Conservation (phyloP, 2,797 vertebrate species). For the Crypturellus tataupa region DNA sequence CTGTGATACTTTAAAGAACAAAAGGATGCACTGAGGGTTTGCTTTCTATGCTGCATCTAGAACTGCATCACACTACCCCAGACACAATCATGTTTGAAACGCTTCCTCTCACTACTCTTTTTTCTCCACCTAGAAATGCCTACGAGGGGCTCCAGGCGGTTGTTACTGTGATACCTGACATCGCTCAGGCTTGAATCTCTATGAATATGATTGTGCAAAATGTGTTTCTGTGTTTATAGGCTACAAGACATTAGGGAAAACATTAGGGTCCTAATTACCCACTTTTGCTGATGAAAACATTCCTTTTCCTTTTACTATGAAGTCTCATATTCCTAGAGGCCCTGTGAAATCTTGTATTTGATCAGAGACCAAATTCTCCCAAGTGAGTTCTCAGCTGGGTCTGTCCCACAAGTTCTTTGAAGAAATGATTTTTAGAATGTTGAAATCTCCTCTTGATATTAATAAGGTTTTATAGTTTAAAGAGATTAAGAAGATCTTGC, state of each 20-base stretch:
- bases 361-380: background rate
- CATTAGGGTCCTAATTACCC: background rate
- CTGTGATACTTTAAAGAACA: background rate
- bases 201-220: background rate
- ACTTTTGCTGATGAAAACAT: background rate
- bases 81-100: background rate
- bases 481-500: background rate
- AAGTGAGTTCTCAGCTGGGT: fast-evolving
- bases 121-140: background rate
- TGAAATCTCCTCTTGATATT: background rate
- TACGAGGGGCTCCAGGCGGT: background rate
- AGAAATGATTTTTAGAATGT: background rate
- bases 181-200: background rate
- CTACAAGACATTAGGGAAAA: background rate
- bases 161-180: fast-evolving
- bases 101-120: background rate
- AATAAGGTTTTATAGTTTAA: background rate
- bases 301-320: background rate
- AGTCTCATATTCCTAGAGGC: background rate
- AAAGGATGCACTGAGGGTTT: background rate
- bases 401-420: background rate
- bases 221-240: background rate
- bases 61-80: background rate
- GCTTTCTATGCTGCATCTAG: background rate
- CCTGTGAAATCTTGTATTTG: background rate